Base-by-base conservation (phyloP, 2,888 invertebrate species). In the Cephus sareptanus region DNA sequence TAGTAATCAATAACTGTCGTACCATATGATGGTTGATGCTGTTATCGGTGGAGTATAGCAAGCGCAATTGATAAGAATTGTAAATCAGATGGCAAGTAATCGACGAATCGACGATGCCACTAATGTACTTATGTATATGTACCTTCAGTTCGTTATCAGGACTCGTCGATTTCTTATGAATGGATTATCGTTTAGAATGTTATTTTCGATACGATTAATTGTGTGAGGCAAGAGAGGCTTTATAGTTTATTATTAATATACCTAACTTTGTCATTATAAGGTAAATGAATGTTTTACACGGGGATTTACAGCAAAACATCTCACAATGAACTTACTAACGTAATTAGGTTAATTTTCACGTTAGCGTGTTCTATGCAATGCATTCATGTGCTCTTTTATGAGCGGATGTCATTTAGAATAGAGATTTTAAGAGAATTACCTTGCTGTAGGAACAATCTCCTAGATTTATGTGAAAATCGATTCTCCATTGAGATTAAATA, bases 261-360 rank as follows among this genome's bases (percentile, higher is more conserved):
- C 40, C 2, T 40, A 78, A 74, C 74, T 78, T 70, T 71, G 78
- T 78, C 34, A 69, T 77, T 77, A 23, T 56, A 37, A 75, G 73
- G 3, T 76, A 71, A 68, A 70, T 31, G 40, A 76, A 23, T 78
- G 37, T 69, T 71, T 34, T 30, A 56, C 33, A 31, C 69, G 30
- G 75, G 71, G n/a, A 73, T 71, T 78, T 40, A 75, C 78, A 76
- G 78, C 35, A n/a, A 37, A 71, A 71, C 70, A 76, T 75, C 75
- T 78, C 74, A 4, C 23, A 71, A 23, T 34, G 30, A 2, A 71
- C 23, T 23, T 23, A 56, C 23, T 56, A 56, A 56, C 23, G 23
- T 56, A 56, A 56, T 56, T 56, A 23, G 56, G 56, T 56, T 56
- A 56, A 56, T 56, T 56, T 56, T 9, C 56, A 56, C 23, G 56